phyloP scores from a whole-genome alignment of 2,113 vertebrate genomes.

The Phaetusa simplex region DNA sequence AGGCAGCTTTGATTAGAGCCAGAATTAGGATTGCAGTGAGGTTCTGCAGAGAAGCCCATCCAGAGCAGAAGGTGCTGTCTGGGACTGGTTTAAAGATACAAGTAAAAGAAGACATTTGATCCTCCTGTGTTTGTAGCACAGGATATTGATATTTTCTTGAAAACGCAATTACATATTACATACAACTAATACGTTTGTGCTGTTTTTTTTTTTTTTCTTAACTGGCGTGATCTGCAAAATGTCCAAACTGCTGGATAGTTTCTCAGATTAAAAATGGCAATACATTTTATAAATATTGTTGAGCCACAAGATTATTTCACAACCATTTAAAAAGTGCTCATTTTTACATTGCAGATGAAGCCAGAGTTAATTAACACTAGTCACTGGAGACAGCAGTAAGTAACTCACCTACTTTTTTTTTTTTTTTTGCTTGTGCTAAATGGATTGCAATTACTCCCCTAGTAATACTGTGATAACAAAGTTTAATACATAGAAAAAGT shows the following conservation, averaged over 20 bases:
- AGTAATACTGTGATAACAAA: constrained; percentile 48
- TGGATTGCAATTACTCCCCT: constrained; percentile 43
- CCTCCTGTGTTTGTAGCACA: background rate
- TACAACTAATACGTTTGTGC: background rate
- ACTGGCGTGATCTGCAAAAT: background rate
- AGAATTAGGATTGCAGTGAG: background rate
- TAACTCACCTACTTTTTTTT: background rate
- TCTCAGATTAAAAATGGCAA: constrained; percentile 2
- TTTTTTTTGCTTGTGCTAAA: background rate
- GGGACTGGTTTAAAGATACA: background rate
- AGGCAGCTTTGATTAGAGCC: background rate
- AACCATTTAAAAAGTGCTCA: background rate
- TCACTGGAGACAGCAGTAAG: constrained; percentile 27
- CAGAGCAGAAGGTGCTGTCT: background rate
- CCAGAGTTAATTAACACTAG: constrained; percentile 47
- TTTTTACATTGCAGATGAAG: constrained; percentile 27
- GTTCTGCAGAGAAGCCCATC: background rate
- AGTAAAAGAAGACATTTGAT: background rate
- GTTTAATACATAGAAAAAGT: constrained; percentile 24
- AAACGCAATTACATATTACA: background rate
- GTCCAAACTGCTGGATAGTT: background rate
- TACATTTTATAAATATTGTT: background rate
- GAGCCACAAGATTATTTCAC: constrained; percentile 32
- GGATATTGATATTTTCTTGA: background rate
- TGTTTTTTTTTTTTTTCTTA: background rate